phyloP scores from a whole-genome alignment of 2,797 vertebrate genomes.

The Paramormyrops hopkinsi region DNA sequence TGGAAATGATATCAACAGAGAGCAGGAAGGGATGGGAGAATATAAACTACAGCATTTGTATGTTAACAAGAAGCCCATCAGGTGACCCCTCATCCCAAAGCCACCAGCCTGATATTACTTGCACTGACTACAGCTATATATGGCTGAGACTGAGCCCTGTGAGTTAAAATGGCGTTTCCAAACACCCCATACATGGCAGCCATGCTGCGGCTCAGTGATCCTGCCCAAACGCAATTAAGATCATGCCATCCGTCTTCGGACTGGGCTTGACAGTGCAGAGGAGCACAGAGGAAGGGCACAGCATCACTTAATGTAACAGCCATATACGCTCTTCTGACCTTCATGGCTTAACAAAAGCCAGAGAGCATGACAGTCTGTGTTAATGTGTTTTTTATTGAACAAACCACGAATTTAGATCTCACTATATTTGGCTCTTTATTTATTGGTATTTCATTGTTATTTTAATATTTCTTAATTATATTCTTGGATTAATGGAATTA shows the following conservation, averaged over 20 bases:
- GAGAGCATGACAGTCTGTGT: not conserved
- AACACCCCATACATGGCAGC: slow-evolving; percentile 30
- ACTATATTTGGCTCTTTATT: not conserved
- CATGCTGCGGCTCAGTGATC: slow-evolving; percentile 36
- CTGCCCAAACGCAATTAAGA: slow-evolving; percentile 52
- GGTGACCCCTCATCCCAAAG: not conserved
- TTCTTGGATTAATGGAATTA: not conserved
- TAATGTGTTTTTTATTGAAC: not conserved
- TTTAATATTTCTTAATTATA: not conserved
- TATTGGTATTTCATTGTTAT: not conserved
- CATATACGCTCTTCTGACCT: not conserved
- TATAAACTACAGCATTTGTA: slow-evolving; percentile 27
- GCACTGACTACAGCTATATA: not conserved
- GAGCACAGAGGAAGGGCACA: slow-evolving; percentile 21
- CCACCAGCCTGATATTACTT: not conserved
- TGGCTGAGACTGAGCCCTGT: slow-evolving; percentile 29
- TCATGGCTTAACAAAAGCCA: not conserved
- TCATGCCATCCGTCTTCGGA: slow-evolving; percentile 55
- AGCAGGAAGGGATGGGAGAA: slow-evolving; percentile 24
- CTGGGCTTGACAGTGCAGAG: slow-evolving; percentile 34
- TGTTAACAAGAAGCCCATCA: not conserved
- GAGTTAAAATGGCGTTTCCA: slow-evolving; percentile 28
- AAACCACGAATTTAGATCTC: not conserved
- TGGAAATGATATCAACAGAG: slow-evolving; percentile 44
- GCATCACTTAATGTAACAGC: not conserved